Conservation (phyloP, 1,140 invertebrate species). For the Aphelenchoides fujianensis region DNA sequence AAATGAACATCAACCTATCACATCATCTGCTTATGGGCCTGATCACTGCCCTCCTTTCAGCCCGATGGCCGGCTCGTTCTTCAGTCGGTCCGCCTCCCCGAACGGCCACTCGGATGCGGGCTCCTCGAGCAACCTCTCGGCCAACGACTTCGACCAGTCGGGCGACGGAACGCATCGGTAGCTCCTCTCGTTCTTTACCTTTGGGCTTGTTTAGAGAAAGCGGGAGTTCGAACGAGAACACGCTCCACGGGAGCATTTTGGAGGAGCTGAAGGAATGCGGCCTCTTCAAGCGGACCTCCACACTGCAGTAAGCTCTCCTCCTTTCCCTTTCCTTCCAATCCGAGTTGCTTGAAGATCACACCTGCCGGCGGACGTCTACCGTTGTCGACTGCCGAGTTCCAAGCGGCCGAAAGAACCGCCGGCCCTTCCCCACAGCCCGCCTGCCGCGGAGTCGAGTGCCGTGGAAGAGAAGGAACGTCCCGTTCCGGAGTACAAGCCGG, state of each 20-base stretch:
- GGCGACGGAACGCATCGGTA: too few relatives aligned
- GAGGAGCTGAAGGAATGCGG: constrained; percentile 3
- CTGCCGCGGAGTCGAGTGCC: too few relatives aligned
- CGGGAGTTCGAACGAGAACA: not conserved
- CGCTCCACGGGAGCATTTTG: constrained; percentile 1
- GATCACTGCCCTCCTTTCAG: not conserved
- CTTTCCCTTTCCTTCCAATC: not conserved
- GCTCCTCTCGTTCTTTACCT: too few relatives aligned
- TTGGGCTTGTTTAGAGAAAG: not conserved
- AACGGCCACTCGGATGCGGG: not conserved
- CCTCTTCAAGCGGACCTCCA: constrained; percentile 2
- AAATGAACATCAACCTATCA: too few relatives aligned
- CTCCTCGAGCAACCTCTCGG: not conserved
- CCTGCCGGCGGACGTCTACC: not conserved
- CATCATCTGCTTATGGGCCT: not conserved
- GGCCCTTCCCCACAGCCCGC: too few relatives aligned
- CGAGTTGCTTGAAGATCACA: not conserved
- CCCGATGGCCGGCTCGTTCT: not conserved
- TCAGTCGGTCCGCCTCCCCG: not conserved
- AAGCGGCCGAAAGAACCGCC: too few relatives aligned
- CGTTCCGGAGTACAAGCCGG: not conserved
- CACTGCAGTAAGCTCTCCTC: constrained; percentile 14
- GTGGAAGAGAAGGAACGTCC: too few relatives aligned
- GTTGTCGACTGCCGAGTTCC: not conserved
- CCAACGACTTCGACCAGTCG: not conserved